Conservation (phyloP, 2,797 vertebrate species). For the Amphiprion clarkii region DNA sequence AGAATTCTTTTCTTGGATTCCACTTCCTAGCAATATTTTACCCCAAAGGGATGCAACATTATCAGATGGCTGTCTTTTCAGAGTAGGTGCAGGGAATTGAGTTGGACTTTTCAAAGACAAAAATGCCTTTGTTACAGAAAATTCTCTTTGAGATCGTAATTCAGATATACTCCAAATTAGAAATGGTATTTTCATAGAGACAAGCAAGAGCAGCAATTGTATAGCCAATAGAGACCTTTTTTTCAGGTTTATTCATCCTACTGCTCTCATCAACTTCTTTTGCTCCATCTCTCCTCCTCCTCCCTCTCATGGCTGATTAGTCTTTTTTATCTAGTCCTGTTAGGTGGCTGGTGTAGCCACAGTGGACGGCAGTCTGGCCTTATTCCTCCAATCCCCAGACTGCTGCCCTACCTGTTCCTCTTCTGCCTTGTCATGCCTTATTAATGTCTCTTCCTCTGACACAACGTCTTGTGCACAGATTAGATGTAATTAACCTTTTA, state of each 20-base stretch:
- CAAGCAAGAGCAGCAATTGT: slow-evolving; percentile 41
- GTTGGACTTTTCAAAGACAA: slow-evolving; percentile 72
- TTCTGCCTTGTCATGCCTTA: slow-evolving; percentile 78
- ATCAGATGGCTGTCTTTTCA: slow-evolving; percentile 74
- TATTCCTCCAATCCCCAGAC: slow-evolving; percentile 56
- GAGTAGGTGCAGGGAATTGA: slow-evolving; percentile 58
- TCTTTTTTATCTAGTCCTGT: slow-evolving; percentile 70
- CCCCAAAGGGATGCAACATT: slow-evolving; percentile 67
- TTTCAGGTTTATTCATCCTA: slow-evolving; percentile 24
- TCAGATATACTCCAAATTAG: slow-evolving; percentile 64
- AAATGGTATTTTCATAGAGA: slow-evolving; percentile 59
- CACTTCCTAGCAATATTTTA: slow-evolving; percentile 61
- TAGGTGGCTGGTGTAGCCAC: slow-evolving; percentile 58
- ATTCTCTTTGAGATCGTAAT: slow-evolving; percentile 59
- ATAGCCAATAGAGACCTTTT: slow-evolving; percentile 27
- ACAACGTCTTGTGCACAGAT: slow-evolving; percentile 74
- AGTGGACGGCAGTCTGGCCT: slow-evolving; percentile 59
- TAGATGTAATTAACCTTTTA: slow-evolving; percentile 85
- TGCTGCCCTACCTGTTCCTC: slow-evolving; percentile 63
- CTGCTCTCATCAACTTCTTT: slow-evolving; percentile 26
- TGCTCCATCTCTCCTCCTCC: slow-evolving; percentile 24
- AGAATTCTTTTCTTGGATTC: slow-evolving; percentile 66
- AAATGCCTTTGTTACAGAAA: slow-evolving; percentile 54
- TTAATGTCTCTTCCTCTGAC: slow-evolving; percentile 75
- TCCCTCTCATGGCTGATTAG: slow-evolving; percentile 70